These are phyloP conservation scores for Pelecanoides urinatrix DNA, from an alignment of 2,113 vertebrate genomes.

Conservation along the genomic window DNA sequence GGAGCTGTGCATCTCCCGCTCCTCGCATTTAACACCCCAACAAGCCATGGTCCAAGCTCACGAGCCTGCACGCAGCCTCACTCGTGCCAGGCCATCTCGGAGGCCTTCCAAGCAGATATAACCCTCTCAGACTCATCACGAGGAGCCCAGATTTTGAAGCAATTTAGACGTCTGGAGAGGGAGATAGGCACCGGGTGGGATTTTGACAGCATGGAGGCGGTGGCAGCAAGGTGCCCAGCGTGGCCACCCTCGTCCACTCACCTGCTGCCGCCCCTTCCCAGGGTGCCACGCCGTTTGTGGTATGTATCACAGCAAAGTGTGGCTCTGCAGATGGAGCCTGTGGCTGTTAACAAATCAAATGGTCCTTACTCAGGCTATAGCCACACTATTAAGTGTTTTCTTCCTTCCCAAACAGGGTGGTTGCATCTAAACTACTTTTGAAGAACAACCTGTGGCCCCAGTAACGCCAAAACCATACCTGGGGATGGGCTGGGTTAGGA, in stretches of 20 bases:
- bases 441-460: background rate
- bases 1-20: background rate
- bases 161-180: background rate
- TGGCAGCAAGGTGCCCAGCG: background rate
- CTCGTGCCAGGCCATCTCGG: background rate
- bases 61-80: accelerated
- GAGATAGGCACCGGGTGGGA: background rate
- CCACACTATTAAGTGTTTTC: background rate
- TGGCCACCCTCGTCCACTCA: background rate
- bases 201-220: background rate
- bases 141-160: background rate
- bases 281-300: background rate
- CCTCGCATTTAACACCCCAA: background rate
- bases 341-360: background rate
- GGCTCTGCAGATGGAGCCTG: background rate
- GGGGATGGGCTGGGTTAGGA: background rate
- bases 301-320: background rate
- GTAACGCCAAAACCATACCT: background rate
- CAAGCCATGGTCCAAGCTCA: background rate
- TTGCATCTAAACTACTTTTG: background rate
- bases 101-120: background rate
- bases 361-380: background rate
- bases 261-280: background rate
- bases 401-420: background rate
- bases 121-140: background rate